Conservation (phyloP, 2,888 invertebrate genomes). For the Villa cingulata region DNA sequence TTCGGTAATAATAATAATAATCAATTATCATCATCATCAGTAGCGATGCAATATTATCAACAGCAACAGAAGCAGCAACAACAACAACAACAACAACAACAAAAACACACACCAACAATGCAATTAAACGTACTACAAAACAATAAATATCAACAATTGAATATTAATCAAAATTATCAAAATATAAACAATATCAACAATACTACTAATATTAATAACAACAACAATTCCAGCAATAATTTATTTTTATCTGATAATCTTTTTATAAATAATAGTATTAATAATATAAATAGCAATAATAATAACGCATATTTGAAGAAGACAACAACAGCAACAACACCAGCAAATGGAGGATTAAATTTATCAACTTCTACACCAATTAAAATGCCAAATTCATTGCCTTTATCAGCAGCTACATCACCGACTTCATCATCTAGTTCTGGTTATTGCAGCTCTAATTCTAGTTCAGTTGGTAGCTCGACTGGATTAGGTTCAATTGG, state of each 20-base stretch:
- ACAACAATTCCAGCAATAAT: too few relatives aligned
- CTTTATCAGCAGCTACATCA: slow-evolving; percentile 8
- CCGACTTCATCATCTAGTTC: slow-evolving; percentile 10
- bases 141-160: neutral
- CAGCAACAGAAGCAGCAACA: neutral
- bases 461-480: slow-evolving; percentile 10
- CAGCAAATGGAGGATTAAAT: slow-evolving; percentile 6
- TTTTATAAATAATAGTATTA: slow-evolving; percentile 2
- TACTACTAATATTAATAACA: too few relatives aligned
- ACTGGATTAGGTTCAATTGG: too few relatives aligned
- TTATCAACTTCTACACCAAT: slow-evolving; percentile 1
- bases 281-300: slow-evolving; percentile 8
- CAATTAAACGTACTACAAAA: neutral
- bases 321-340: slow-evolving; percentile 14
- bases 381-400: slow-evolving; percentile 5
- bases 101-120: neutral
- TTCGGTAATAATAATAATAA: too few relatives aligned
- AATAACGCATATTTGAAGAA: slow-evolving; percentile 13
- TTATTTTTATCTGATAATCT: slow-evolving; percentile 2
- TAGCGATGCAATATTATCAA: too few relatives aligned
- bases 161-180: neutral
- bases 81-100: slow-evolving; percentile 3
- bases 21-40: too few relatives aligned
- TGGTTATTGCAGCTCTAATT: slow-evolving; percentile 10
- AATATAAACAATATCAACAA: slow-evolving; percentile 6